These are phyloP conservation scores for Reinhardtius hippoglossoides DNA, from an alignment of 2,113 vertebrate species.

Conservation along the genomic window DNA sequence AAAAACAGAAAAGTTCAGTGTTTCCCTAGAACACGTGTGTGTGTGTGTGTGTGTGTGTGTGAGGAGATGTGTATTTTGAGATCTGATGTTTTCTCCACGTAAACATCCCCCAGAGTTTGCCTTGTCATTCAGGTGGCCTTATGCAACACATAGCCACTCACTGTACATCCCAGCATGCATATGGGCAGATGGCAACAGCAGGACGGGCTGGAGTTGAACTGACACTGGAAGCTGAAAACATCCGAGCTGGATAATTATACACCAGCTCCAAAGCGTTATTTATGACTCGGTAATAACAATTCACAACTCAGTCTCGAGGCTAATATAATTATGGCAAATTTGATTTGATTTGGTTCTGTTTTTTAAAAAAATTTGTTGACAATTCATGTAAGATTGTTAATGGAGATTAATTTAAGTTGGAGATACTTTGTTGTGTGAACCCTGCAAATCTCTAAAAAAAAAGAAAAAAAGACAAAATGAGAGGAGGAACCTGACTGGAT, in stretches of 20 bases:
- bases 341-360: neutral
- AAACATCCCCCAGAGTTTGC: conserved; percentile 53
- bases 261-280: conserved; percentile 14
- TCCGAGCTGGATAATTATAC: conserved; percentile 2
- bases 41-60: neutral
- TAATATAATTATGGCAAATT: neutral
- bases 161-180: conserved; percentile 46
- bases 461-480: neutral
- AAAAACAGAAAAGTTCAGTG: neutral
- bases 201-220: conserved; percentile 27
- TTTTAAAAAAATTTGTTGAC: neutral
- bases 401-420: conserved; percentile 21
- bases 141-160: conserved; percentile 23
- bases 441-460: neutral
- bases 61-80: too few species aligned
- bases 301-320: neutral
- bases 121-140: conserved; percentile 54
- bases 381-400: neutral
- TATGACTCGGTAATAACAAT: neutral
- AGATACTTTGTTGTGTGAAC: conserved; percentile 16
- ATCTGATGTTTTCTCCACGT: conserved; percentile 2
- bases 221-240: conserved; percentile 49
- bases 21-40: neutral
- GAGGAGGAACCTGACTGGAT: neutral
- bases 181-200: conserved; percentile 50